Percentiles rank a stretch among this genome's conserved stretches.
Conservation (phyloP, 1,140 invertebrate species). For the Drosophila nigrodunni region DNA sequence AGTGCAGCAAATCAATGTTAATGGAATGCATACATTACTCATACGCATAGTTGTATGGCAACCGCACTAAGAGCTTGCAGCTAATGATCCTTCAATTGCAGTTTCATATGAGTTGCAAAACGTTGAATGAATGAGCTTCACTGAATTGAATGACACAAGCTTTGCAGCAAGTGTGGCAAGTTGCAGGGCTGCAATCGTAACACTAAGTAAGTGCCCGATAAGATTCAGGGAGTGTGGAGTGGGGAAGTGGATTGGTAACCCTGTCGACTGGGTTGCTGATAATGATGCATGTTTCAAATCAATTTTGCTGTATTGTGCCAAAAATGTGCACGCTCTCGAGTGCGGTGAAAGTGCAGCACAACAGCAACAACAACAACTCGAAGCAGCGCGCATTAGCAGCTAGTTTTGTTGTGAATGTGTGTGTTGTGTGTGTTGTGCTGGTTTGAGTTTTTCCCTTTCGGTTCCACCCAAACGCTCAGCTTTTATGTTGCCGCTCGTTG, state of each 20-base stretch:
- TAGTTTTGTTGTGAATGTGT: background rate
- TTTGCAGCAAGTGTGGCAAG: slow-evolving; percentile 37
- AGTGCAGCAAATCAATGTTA: slow-evolving; percentile 72
- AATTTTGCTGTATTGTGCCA: slow-evolving; percentile 82
- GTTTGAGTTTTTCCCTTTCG: background rate
- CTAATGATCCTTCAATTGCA: slow-evolving; percentile 82
- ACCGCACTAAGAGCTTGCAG: slow-evolving; percentile 67
- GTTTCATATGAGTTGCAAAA: slow-evolving; percentile 81
- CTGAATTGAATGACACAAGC: slow-evolving; percentile 70
- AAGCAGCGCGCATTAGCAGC: slow-evolving; percentile 18
- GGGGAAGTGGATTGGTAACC: slow-evolving; percentile 2
- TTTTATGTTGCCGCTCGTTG: slow-evolving; percentile 66
- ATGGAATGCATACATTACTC: slow-evolving; percentile 80
- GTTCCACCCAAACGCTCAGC: slow-evolving; percentile 74
- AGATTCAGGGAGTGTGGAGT: slow-evolving; percentile 12
- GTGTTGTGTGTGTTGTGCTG: slow-evolving; percentile 21
- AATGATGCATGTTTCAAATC: slow-evolving; percentile 81
- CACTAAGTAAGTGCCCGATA: slow-evolving; percentile 62
- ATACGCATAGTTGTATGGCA: slow-evolving; percentile 64
- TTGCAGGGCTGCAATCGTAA: slow-evolving; percentile 19
- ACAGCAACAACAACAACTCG: slow-evolving; percentile 12
- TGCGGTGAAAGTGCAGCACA: slow-evolving; percentile 42
- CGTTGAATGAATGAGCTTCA: slow-evolving; percentile 78
- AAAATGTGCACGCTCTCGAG: slow-evolving; percentile 67
- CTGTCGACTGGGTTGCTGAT: slow-evolving; percentile 60